Evolutionary conservation across 2,888 invertebrate species (phyloP), one percentile per base, ranked within the genome.

Genomic region (Oegoconia quadripuncta): DNA sequence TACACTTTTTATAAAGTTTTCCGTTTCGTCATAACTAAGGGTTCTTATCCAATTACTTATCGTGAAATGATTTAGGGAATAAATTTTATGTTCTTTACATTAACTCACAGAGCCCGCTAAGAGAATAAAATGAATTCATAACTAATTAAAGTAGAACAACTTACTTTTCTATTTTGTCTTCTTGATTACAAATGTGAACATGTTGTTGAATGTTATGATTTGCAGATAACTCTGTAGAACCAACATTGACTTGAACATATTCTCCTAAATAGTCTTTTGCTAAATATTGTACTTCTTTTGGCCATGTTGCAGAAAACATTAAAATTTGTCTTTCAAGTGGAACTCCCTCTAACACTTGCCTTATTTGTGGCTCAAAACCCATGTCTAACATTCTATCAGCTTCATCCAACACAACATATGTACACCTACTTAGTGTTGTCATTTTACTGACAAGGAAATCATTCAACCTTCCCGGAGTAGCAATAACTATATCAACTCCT

Each of bases 271-370:
- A 99, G 66, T 98, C 98, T 57, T 94, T 93, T 3, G 98, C 98
- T 46, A 99, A 84, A 52, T 92, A 90, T 52, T 94, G 90, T 1
- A 98, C 97, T 86, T 98, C 98, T 64, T 95, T 96, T 0, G 98
- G 98, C 98, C 98, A 99, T 0, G 98, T 99, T 0, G 98, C 98
- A 44, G 97, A 97, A 93, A 97, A 98, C 98, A 99, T 99, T 28
- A 98, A 88, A 14, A 96, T 97, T 75, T 99, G 98, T 55, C 98
- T 90, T 67, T 97, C 97, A 6, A 95, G 94, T 48, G 97, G 90
- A 37, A 97, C 95, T 67, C 96, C 96, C 72, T 95, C 94, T 39
- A 97, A 88, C 52, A 97, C 96, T 78, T 96, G 95, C 16, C 97
- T 89, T 52, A 97, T 97, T 76, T 97, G 97, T 1, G 97, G 97